These are phyloP conservation scores for Serilophus lunatus DNA, from an alignment of 2,113 vertebrate genomes.

Conservation along the genomic window DNA sequence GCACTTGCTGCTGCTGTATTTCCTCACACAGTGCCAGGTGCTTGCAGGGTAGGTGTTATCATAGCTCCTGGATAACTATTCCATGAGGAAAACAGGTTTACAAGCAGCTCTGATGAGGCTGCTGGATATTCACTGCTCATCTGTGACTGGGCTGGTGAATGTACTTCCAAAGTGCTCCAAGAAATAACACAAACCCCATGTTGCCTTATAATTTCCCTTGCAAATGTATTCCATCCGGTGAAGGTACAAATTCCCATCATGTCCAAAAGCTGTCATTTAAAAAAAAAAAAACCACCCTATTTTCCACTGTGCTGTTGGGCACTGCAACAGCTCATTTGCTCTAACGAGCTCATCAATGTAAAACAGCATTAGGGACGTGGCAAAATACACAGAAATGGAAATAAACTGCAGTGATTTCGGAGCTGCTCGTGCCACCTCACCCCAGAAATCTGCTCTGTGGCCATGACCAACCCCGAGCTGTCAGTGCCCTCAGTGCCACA, in stretches of 20 bases:
- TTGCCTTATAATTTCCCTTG: background rate
- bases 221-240: background rate
- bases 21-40: constrained; percentile 3
- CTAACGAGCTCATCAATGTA: background rate
- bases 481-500: background rate
- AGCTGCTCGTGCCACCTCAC: background rate
- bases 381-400: background rate
- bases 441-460: background rate
- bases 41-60: background rate
- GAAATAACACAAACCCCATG: background rate
- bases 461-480: background rate
- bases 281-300: background rate
- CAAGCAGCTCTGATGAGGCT: constrained; percentile 31
- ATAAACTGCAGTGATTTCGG: background rate
- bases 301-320: background rate
- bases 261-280: background rate
- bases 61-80: background rate
- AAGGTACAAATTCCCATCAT: background rate
- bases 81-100: constrained; percentile 18
- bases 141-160: background rate
- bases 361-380: background rate
- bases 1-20: background rate
- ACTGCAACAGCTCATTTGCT: background rate
- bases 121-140: background rate
- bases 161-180: background rate